Percentiles rank a stretch among this genome's conserved stretches.
phyloP scores from a whole-genome alignment of 2,888 invertebrate genomes.

The Nomada hirtipes region DNA sequence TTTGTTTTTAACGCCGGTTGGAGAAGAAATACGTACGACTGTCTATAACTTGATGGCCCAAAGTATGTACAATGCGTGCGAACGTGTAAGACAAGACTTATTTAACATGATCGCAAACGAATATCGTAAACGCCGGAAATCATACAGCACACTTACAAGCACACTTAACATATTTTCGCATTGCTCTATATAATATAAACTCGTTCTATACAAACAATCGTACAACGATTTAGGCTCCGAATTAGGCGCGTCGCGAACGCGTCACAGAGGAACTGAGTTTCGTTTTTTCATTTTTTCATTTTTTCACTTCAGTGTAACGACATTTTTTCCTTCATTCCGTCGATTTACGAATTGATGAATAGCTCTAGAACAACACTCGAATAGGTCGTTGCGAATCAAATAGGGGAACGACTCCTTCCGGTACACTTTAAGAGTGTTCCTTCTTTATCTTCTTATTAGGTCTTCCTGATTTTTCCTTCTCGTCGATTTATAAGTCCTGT shows the following conservation, averaged over 20 bases:
- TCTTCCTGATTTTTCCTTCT: not conserved
- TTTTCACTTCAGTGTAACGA: not conserved
- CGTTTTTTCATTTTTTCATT: slow-evolving; percentile 24
- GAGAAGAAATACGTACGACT: slow-evolving; percentile 25
- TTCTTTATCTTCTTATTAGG: not conserved
- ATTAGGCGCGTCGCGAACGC: slow-evolving; percentile 31
- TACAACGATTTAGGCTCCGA: slow-evolving; percentile 41
- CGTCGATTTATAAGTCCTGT: slow-evolving; percentile 37
- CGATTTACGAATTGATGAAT: not conserved
- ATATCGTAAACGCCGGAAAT: slow-evolving; percentile 39
- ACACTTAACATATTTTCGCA: slow-evolving; percentile 41
- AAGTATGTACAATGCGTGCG: slow-evolving; percentile 17
- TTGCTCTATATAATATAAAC: slow-evolving; percentile 30
- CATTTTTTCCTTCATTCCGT: not conserved
- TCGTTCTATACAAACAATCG: slow-evolving; percentile 33
- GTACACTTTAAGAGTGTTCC: not conserved
- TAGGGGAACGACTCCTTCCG: slow-evolving; percentile 25
- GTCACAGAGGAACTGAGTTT: slow-evolving; percentile 45
- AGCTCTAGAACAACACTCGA: slow-evolving; percentile 23
- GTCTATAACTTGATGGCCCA: slow-evolving; percentile 21
- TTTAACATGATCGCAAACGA: slow-evolving; percentile 30
- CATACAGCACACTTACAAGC: slow-evolving; percentile 49
- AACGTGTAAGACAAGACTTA: slow-evolving; percentile 54
- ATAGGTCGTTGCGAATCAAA: slow-evolving; percentile 6
- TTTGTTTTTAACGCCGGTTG: slow-evolving; percentile 15